phyloP scores from a whole-genome alignment of 37 sponge, comb jelly and placozoan genomes.

The Eunapius fragilis region DNA sequence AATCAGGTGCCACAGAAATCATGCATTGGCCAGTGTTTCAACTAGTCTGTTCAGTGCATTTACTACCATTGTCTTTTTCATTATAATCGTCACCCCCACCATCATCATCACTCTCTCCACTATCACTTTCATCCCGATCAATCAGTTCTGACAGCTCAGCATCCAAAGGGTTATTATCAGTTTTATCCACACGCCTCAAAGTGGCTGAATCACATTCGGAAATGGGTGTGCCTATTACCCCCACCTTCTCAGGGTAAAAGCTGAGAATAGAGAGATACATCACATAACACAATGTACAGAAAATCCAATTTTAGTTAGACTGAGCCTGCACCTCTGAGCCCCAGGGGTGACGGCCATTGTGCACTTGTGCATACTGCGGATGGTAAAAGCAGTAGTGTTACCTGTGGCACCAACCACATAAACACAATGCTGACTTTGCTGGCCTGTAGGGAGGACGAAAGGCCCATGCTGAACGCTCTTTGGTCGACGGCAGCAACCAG shows the following conservation, averaged over 20 bases:
- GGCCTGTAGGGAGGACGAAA: slow-evolving; percentile 38
- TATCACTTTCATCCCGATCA: background rate
- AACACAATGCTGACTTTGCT: slow-evolving; percentile 5
- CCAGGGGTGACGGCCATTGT: background rate
- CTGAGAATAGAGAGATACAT: background rate
- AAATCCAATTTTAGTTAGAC: too few relatives aligned
- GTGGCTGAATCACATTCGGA: slow-evolving; percentile 40
- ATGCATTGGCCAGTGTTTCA: too few relatives aligned
- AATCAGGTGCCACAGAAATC: too few relatives aligned
- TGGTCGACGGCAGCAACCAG: slow-evolving; percentile 20
- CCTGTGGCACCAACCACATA: too few relatives aligned
- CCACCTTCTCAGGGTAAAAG: slow-evolving; percentile 7
- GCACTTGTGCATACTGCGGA: background rate
- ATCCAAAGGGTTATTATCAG: slow-evolving; percentile 4
- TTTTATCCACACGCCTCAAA: slow-evolving; percentile 10
- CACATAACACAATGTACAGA: background rate
- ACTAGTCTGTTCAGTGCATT: background rate
- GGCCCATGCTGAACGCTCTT: slow-evolving; percentile 17
- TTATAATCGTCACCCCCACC: background rate
- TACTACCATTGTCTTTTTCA: background rate
- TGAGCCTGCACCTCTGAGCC: slow-evolving; percentile 9
- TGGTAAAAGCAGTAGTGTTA: too few relatives aligned
- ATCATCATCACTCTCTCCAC: background rate
- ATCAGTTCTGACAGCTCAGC: background rate
- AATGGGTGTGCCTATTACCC: slow-evolving; percentile 53